phyloP scores from a whole-genome alignment of 2,888 invertebrate genomes.

The Diaperis boleti region DNA sequence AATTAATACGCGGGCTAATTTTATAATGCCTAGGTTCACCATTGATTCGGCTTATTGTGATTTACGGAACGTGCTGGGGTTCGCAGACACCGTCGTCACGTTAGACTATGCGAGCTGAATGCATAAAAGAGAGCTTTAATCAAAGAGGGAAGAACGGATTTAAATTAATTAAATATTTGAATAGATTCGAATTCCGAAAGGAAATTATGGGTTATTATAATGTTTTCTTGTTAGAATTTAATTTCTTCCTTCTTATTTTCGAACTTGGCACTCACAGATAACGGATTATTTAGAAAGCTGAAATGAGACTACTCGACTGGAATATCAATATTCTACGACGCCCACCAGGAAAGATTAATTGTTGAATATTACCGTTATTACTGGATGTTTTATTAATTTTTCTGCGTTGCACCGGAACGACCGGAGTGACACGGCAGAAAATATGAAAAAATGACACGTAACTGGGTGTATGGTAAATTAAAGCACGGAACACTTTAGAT shows the following conservation, averaged over 20 bases:
- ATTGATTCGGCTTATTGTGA: constrained; percentile 40
- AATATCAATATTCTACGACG: not conserved
- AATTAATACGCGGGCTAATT: constrained; percentile 38
- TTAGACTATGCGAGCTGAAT: constrained; percentile 48
- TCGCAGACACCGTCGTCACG: constrained; percentile 45
- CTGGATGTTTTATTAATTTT: constrained; percentile 2
- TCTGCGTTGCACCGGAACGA: not conserved
- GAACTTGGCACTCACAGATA: constrained; percentile 47
- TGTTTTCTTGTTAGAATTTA: constrained; percentile 52
- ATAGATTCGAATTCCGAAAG: constrained; percentile 50
- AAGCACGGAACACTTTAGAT: too few relatives aligned
- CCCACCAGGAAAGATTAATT: not conserved
- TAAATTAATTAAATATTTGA: constrained; percentile 55
- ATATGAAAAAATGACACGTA: not conserved
- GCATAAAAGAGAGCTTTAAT: constrained; percentile 52
- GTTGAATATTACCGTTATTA: not conserved
- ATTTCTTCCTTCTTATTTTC: constrained; percentile 45
- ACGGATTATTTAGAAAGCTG: constrained; percentile 41
- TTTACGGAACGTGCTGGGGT: constrained; percentile 41
- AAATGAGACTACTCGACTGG: constrained; percentile 9
- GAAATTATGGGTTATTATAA: constrained; percentile 53
- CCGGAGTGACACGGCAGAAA: not conserved
- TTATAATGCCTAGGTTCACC: constrained; percentile 32
- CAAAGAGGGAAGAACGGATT: constrained; percentile 52
- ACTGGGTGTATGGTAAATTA: not conserved